Evolutionary conservation across 2,113 vertebrate species (phyloP).

Genomic region (Strix aluco): DNA sequence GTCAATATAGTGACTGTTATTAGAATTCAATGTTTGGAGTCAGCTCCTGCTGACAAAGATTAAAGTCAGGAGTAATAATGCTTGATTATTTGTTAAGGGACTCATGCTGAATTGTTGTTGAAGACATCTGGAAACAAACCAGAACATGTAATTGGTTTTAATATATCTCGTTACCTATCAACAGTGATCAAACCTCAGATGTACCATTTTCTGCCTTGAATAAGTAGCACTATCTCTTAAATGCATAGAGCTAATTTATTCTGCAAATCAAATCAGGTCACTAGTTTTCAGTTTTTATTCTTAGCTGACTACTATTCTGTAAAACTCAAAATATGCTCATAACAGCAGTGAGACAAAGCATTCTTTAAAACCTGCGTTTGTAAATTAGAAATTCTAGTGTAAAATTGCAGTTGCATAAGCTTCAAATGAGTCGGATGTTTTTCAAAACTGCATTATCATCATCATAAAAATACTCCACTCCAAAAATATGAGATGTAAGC

Average conservation of each 20-base stretch:
- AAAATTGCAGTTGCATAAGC: background rate
- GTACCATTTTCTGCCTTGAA: background rate
- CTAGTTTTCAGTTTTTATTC: background rate
- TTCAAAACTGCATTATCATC: background rate
- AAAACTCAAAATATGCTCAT: background rate
- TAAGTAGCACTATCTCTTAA: background rate
- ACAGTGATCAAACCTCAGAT: background rate
- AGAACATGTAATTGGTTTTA: background rate
- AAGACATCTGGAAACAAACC: background rate
- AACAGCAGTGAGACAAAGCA: background rate
- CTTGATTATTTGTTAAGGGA: background rate
- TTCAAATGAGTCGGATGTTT: background rate
- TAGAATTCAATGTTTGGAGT: background rate
- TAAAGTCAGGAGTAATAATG: background rate
- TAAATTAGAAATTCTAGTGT: background rate
- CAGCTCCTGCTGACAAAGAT: fast-evolving
- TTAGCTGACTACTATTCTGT: background rate
- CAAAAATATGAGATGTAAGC: background rate
- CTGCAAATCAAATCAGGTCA: background rate
- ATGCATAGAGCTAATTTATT: background rate
- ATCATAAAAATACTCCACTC: background rate
- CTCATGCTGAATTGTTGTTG: background rate
- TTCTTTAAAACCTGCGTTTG: background rate
- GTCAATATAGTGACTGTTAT: background rate
- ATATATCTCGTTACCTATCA: slow-evolving; percentile 1